phyloP scores from a whole-genome alignment of 2,113 vertebrate species.

The Peromyscus polionotus region DNA sequence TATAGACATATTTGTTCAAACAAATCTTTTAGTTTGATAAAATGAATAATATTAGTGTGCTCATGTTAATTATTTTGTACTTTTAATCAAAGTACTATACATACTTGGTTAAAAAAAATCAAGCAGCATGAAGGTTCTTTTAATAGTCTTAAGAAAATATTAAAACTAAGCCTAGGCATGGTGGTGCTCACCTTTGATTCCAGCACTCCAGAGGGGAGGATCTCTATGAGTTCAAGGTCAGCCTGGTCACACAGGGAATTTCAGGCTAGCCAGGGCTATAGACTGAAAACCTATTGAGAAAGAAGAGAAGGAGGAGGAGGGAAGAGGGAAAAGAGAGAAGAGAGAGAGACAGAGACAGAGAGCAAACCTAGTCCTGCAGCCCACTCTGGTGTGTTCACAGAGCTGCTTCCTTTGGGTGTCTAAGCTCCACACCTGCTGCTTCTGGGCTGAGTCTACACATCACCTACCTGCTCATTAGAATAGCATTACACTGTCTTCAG shows the following conservation, averaged over 20 bases:
- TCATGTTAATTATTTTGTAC: slow-evolving; percentile 28
- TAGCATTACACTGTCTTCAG: not conserved
- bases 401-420: not conserved
- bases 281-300: not conserved
- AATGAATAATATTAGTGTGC: not conserved
- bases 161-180: not conserved
- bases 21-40: not conserved
- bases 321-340: not conserved
- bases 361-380: not conserved
- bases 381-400: not conserved
- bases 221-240: not conserved
- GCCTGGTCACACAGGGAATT: not conserved
- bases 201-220: not conserved
- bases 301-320: not conserved
- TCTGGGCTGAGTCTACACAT: not conserved
- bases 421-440: not conserved
- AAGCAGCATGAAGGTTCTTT: slow-evolving; percentile 8
- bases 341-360: not conserved
- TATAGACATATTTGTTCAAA: not conserved
- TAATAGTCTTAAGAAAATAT: not conserved
- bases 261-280: not conserved
- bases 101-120: slow-evolving; percentile 53
- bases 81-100: slow-evolving; percentile 29
- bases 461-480: not conserved
- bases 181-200: not conserved